A percentile compares a stretch with the other conserved stretches of the same genome.
Conservation (phyloP, 2,113 vertebrate genomes). For the Rhineura floridana region DNA sequence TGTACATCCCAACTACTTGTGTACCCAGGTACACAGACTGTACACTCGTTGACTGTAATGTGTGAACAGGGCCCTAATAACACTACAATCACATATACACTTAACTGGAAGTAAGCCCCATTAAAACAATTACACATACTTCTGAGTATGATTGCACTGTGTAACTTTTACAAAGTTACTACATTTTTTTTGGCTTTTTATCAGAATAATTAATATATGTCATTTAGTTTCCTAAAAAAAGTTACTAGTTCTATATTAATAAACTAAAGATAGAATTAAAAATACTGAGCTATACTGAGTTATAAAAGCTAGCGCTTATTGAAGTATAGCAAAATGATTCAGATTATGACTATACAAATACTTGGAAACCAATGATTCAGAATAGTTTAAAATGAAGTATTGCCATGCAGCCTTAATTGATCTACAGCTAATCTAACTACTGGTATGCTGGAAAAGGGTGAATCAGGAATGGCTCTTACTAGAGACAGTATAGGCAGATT, state of each 20-base stretch:
- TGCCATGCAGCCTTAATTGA: neutral
- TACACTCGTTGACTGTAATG: too few relatives aligned
- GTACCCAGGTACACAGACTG: too few relatives aligned
- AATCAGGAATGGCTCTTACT: neutral
- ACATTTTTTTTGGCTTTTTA: constrained; percentile 29
- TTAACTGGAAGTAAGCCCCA: too few relatives aligned
- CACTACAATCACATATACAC: too few relatives aligned
- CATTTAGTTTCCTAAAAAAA: constrained; percentile 23
- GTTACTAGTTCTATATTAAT: neutral
- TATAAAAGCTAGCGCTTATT: neutral
- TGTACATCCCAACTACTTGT: too few relatives aligned
- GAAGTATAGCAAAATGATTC: neutral
- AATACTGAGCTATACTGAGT: neutral
- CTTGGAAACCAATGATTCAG: constrained; percentile 1
- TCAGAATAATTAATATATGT: constrained; percentile 10
- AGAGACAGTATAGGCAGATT: neutral
- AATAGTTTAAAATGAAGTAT: neutral
- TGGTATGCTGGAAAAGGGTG: accelerated
- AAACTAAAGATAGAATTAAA: neutral
- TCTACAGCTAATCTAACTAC: neutral
- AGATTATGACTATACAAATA: constrained; percentile 23
- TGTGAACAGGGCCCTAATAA: too few relatives aligned
- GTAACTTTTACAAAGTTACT: constrained; percentile 15
- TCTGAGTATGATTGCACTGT: too few relatives aligned
- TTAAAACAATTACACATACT: too few relatives aligned